Percentiles rank a stretch among this genome's conserved stretches.
Evolutionary conservation across 1,140 invertebrate species (phyloP).

Genomic region (Trinorchestia longiramus): DNA sequence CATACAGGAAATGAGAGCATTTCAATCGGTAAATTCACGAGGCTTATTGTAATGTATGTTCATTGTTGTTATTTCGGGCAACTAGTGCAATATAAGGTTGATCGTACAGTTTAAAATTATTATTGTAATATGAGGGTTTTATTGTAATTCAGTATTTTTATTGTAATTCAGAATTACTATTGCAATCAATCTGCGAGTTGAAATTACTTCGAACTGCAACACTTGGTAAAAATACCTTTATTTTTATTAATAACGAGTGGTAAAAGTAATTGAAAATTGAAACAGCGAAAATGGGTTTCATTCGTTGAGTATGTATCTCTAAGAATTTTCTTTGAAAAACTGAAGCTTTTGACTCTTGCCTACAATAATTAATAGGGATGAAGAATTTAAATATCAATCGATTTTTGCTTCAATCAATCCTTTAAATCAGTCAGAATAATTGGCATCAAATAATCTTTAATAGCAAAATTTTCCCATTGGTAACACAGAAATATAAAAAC

Average conservation of each 20-base stretch:
- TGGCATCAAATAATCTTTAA: too few relatives aligned
- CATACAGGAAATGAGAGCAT: background rate
- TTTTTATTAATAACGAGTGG: background rate
- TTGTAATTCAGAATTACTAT: background rate
- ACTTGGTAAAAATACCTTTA: background rate
- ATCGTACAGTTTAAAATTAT: too few relatives aligned
- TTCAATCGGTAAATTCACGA: background rate
- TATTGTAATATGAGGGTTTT: too few relatives aligned
- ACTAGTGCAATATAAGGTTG: too few relatives aligned
- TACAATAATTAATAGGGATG: background rate
- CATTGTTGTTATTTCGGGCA: too few relatives aligned
- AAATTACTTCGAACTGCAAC: background rate
- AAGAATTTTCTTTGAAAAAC: background rate
- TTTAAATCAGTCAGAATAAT: too few relatives aligned
- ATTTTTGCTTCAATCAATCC: too few relatives aligned
- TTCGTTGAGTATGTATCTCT: background rate
- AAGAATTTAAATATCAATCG: background rate
- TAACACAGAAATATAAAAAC: background rate
- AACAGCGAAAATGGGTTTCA: background rate
- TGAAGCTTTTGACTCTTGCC: background rate
- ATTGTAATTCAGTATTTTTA: too few relatives aligned
- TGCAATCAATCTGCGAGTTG: background rate
- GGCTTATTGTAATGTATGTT: too few relatives aligned
- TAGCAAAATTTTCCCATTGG: background rate
- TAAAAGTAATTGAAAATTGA: background rate